phyloP scores from a whole-genome alignment of 2,797 vertebrate species.

The Characodon lateralis region DNA sequence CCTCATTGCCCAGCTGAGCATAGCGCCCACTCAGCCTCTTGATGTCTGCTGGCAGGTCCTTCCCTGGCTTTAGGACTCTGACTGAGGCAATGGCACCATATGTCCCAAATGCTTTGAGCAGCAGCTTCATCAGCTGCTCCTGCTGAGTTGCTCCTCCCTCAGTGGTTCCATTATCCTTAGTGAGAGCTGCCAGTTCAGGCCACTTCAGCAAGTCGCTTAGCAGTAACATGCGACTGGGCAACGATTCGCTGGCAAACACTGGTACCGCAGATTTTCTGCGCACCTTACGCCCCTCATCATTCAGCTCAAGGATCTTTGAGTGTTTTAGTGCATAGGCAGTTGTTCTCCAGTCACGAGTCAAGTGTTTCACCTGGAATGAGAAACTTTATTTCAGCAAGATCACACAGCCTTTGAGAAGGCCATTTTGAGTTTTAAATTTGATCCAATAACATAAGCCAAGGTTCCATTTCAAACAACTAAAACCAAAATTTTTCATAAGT shows the following conservation, averaged over 20 bases:
- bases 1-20: constrained; percentile 87
- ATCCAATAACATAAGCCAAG: not conserved
- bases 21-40: constrained; percentile 92
- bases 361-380: constrained; percentile 90
- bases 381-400: constrained; percentile 26
- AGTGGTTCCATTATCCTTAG: constrained; percentile 68
- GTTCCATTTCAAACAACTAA: not conserved
- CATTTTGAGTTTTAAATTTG: not conserved
- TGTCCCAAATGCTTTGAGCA: constrained; percentile 89
- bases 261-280: constrained; percentile 89
- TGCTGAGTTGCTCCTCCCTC: constrained; percentile 82
- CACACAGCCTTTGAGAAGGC: constrained; percentile 6
- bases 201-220: constrained; percentile 88
- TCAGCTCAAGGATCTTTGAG: constrained; percentile 89
- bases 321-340: constrained; percentile 92
- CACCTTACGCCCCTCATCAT: constrained; percentile 92
- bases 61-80: constrained; percentile 91
- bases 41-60: constrained; percentile 91
- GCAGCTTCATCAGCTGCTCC: constrained; percentile 92
- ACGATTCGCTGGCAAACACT: constrained; percentile 91
- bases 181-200: constrained; percentile 83
- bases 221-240: constrained; percentile 95
- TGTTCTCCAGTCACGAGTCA: constrained; percentile 96
- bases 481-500: not conserved
- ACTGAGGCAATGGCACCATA: constrained; percentile 93